These are phyloP conservation scores for Allophyes oxyacanthae DNA, from an alignment of 2,888 invertebrate species.

Conservation along the genomic window DNA sequence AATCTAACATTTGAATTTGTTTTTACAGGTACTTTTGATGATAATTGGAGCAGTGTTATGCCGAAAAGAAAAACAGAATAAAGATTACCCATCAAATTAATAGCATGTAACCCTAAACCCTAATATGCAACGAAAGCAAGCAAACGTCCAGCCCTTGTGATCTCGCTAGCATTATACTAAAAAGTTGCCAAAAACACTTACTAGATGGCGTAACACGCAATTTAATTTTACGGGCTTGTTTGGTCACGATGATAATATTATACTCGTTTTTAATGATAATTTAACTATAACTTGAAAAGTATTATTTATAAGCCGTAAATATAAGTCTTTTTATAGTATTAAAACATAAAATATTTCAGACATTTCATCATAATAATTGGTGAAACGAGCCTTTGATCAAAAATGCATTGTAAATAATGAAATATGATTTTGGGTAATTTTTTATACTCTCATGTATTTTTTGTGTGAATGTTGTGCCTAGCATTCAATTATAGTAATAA, in stretches of 20 bases:
- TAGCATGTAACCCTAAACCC: background rate
- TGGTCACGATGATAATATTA: background rate
- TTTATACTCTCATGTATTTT: constrained; percentile 21
- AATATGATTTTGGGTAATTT: constrained; percentile 6
- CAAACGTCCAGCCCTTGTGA: constrained; percentile 22
- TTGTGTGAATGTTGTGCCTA: constrained; percentile 14
- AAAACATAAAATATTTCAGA: background rate
- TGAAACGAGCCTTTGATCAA: background rate
- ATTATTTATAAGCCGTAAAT: too few relatives aligned
- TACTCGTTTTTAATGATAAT: too few relatives aligned
- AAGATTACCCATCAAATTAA: constrained; percentile 7
- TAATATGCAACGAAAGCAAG: constrained; percentile 42
- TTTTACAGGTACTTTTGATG: constrained; percentile 44
- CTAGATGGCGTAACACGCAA: constrained; percentile 45
- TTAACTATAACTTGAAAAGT: background rate
- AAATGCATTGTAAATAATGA: constrained; percentile 18
- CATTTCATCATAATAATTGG: background rate
- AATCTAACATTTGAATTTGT: too few relatives aligned
- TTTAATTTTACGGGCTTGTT: background rate
- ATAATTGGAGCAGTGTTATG: constrained; percentile 34
- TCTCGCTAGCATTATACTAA: constrained; percentile 38
- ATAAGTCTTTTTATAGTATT: too few relatives aligned
- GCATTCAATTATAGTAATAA: constrained; percentile 19
- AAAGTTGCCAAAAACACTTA: constrained; percentile 12
- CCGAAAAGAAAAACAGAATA: constrained; percentile 1